Evolutionary conservation across 2,888 invertebrate genomes (phyloP), one percentile per base, ranked within the genome.

Genomic region (Celastrina argiolus): DNA sequence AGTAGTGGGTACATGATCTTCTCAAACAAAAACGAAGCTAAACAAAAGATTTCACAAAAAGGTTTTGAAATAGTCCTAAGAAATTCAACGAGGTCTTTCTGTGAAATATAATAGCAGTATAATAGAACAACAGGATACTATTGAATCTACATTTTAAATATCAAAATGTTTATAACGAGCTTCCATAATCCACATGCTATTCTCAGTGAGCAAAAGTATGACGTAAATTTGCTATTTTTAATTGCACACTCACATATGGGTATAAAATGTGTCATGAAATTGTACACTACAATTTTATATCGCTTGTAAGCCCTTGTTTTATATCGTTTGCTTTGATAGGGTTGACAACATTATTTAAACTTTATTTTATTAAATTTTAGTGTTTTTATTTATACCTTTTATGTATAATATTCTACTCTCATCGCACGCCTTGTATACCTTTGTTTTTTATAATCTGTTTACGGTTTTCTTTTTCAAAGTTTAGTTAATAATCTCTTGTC

Each of bases 221-320:
- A 51, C 51, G 51, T 26, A 51, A 51, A 51, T 22, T 51, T 16
- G 51, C 14, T 51, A 51, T 51, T 51, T 51, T 51, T 51, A 51
- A 51, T 26, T 51, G 51, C 51, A 12, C 51, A 14, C 51, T 51
- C 51, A 51, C 51, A 51, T 22, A 51, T 51, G 51, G 22, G 5
- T 26, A 51, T 51, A 51, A 51, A 51, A 22, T 51, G 51, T 51
- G 51, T 51, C 22, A 51, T 22, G 51, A 12, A 26, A 51, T n/a
- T 51, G 22, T 51, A 51, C 51, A 51, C 51, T 26, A 26, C 51
- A 22, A 8, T 22, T 26, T 51, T 51, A 51, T 51, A 51, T 22
- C 22, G 51, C 51, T 51, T 51, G 51, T 51, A 16, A 51, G 51
- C 51, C 51, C 51, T 51, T 51, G 51, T 26, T 51, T 51, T 22